Evolutionary conservation across 2,797 vertebrate species (phyloP).

Genomic region (Oreochromis mossambicus): DNA sequence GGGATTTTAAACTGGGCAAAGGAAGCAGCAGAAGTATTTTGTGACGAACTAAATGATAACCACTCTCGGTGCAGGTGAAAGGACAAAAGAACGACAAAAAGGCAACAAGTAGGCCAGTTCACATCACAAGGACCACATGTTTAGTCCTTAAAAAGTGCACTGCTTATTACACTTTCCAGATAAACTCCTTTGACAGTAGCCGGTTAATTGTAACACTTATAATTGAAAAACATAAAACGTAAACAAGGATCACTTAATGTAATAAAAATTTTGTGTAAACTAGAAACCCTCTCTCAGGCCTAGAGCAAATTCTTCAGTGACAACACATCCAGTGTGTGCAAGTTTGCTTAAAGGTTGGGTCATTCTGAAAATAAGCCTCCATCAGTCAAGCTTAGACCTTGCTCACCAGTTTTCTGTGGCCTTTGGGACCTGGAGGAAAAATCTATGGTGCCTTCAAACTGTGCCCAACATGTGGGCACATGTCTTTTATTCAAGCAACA

Average conservation of each 20-base stretch:
- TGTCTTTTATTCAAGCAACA: not conserved
- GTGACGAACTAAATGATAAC: not conserved
- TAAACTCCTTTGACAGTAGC: not conserved
- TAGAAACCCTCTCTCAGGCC: not conserved
- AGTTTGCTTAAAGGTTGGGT: conserved; percentile 17
- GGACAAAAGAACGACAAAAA: not conserved
- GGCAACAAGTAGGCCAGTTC: not conserved
- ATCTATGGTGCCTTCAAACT: not conserved
- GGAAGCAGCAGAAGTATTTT: not conserved
- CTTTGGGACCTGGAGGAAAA: not conserved
- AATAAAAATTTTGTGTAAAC: not conserved
- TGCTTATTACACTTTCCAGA: not conserved
- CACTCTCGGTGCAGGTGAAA: not conserved
- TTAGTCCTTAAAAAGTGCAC: not conserved
- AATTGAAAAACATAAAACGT: not conserved
- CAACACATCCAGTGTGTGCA: not conserved
- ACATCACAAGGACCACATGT: not conserved
- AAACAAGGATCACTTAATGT: not conserved
- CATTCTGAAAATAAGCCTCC: not conserved
- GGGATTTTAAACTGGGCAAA: not conserved
- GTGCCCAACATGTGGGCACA: not conserved
- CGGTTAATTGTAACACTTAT: not conserved
- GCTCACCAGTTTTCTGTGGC: not conserved
- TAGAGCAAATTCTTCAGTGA: conserved; percentile 24
- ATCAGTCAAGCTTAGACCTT: not conserved